Evolutionary conservation across 2,113 vertebrate genomes (phyloP).

Genomic region (Micromys minutus): DNA sequence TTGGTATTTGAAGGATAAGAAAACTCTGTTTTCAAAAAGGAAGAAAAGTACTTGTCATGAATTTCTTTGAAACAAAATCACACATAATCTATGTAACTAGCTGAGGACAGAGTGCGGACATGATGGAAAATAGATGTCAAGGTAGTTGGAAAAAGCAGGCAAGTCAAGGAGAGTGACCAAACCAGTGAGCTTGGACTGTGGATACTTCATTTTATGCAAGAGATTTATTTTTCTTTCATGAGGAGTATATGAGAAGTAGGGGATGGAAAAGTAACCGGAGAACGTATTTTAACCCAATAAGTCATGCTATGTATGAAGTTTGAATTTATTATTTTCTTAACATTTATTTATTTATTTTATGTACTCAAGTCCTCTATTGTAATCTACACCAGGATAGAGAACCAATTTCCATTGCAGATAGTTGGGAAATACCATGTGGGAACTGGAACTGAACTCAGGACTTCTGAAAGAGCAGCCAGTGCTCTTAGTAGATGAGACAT

Average conservation of each 20-base stretch:
- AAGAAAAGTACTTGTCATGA: not conserved
- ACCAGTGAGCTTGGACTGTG: not conserved
- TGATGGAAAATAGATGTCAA: not conserved
- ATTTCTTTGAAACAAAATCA: not conserved
- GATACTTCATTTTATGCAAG: not conserved
- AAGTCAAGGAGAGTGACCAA: not conserved
- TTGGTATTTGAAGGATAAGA: not conserved
- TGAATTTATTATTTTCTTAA: not conserved
- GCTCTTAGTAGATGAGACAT: too few species aligned
- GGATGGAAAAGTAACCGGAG: not conserved
- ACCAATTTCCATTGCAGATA: too few species aligned
- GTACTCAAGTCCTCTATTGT: too few species aligned
- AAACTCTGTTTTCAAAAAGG: not conserved
- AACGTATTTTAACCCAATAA: conserved; percentile 13
- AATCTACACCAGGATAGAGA: too few species aligned
- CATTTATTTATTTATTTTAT: too few species aligned
- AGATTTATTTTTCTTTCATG: not conserved
- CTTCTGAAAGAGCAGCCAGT: too few species aligned
- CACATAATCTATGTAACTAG: not conserved
- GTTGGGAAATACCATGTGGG: too few species aligned
- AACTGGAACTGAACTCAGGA: too few species aligned
- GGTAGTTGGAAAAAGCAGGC: not conserved
- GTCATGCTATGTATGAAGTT: not conserved
- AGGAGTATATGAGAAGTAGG: not conserved
- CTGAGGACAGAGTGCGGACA: not conserved